Conservation (phyloP, 2,113 vertebrate species). For the Todiramphus chloris region DNA sequence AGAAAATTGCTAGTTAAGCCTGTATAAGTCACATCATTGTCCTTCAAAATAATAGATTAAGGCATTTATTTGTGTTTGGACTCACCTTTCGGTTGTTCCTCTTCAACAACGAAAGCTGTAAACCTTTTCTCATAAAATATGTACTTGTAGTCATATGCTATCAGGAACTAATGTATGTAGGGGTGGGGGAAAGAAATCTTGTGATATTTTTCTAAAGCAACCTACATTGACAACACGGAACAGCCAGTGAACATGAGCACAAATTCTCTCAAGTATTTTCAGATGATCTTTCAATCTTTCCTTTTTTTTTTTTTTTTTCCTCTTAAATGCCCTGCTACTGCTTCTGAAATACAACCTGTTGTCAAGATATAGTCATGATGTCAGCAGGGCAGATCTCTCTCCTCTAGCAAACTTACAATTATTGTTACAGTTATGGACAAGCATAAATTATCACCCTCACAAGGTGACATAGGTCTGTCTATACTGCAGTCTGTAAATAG, state of each 20-base stretch:
- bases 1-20: not conserved
- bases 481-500: not conserved
- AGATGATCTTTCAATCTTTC: not conserved
- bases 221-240: not conserved
- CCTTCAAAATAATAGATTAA: not conserved
- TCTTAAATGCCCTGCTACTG: not conserved
- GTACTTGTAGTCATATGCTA: not conserved
- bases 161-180: not conserved
- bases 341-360: slow-evolving; percentile 17
- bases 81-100: no score
- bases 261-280: not conserved
- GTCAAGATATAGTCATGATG: not conserved
- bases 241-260: not conserved
- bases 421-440: not conserved
- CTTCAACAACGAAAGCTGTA: no score
- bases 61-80: not conserved
- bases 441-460: not conserved
- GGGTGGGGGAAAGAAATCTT: not conserved
- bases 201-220: not conserved
- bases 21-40: not conserved
- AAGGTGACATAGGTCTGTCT: not conserved
- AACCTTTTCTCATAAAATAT: not conserved
- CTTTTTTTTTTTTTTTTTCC: not conserved
- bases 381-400: not conserved
- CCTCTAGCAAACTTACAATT: not conserved